Evolutionary conservation across 2,888 invertebrate species (phyloP), one percentile per base, ranked within the genome.

Genomic region (Pristionchus japonicus): DNA sequence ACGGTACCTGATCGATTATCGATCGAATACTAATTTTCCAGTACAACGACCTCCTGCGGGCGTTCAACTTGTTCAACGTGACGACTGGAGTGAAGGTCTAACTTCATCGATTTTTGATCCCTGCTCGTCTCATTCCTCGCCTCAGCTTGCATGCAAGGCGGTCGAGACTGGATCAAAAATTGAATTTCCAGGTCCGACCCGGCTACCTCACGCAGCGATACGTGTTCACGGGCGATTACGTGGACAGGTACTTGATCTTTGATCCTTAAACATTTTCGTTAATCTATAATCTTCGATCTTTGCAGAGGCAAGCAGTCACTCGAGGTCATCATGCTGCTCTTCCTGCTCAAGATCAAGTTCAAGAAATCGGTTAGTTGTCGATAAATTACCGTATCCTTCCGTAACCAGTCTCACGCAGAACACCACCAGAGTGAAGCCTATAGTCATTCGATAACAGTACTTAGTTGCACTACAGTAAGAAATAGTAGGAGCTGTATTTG

Each of bases 181-280:
- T 17, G 3, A 6, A 4, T 49, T 49, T 1, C 20, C 61, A 61
- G 31, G 31, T 64, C 13, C 64, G 64, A 23, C 74, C 74, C 40
- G 74, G 74, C 40, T 74, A 34, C 31, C 74, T 74, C 37, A 74
- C 34, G 31, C n/a, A 37, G 2, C 74, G 74, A 74, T 74, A 20
- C 74, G 74, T 74, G 3, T 74, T 74, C 40, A n/a, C 31, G 11
- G 74, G 74, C 40, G 74, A 74, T 74, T 74, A 74, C 20, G 74
- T 74, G 34, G 74, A 74, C 74, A 74, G 74, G 74, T 74, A 61
- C 61, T 74, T 82, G 82, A 37, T 82, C 47, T 47, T 23, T 82
- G 47, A 49, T 82, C 27, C 49, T 49, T 47, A n/a, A n/a, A n/a
- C n/a, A n/a, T n/a, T n/a, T n/a, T n/a, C n/a, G n/a, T n/a, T n/a